Evolutionary conservation across 2,888 invertebrate genomes (phyloP), one percentile per base, ranked within the genome.

Genomic region (Trachelus tabidus): DNA sequence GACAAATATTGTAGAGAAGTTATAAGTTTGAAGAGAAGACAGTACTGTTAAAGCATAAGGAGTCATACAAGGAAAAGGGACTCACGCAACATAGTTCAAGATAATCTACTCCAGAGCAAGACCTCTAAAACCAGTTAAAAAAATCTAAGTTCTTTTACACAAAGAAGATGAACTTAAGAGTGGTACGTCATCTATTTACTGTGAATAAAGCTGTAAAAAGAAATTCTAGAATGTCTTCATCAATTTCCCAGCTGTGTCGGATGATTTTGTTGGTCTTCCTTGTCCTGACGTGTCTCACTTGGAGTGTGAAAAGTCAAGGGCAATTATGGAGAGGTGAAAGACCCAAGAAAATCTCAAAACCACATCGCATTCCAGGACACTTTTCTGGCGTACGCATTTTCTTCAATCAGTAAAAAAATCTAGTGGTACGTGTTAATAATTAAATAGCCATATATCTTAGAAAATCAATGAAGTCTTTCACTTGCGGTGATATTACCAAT

Each of bases 321-420:
- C 71, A 56, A 56, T 23, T 2, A 23, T 9, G 23, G 23, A 56
- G 56, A 56, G 56, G 56, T 56, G 56, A 56, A 56, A 56, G 23
- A 56, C 56, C 56, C 56, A 56, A 56, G 23, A 56, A 56, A 56
- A 56, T 56, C 23, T 23, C 56, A 56, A 71, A 71, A 34, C 71
- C 71, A 23, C 71, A 33, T 71, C 71, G 71, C 23, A 23, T 12
- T 12, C 71, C 71, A 31, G 71, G 71, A 12, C 71, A 71, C 11
- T 71, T 71, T 33, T 71, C 71, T 34, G 71, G 71, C 33, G 71
- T 71, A 15, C 71, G 71, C 31, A 71, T 71, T 31, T 71, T 71
- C 71, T 71, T 71, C 71, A 71, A 71, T 31, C 71, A 71, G 71
- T 71, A 34, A 71, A 71, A 11, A 33, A 34, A 71, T 9, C 9